Base-by-base conservation (phyloP, 2,888 invertebrate species). In the Eremobia ochroleuca region DNA sequence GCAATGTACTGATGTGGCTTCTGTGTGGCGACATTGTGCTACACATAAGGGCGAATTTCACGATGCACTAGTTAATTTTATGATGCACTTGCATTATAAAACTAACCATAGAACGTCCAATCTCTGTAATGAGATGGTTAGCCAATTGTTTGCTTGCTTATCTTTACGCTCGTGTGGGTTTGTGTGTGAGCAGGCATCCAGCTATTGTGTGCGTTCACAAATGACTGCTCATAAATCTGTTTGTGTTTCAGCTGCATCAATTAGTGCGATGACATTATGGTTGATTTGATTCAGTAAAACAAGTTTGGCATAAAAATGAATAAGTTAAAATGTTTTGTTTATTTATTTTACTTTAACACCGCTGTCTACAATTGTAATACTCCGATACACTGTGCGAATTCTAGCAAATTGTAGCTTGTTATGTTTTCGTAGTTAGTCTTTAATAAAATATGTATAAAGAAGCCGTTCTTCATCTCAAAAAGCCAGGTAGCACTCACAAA, bases 91-190 rank as follows among this genome's bases (percentile, higher is more conserved):
- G 1, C 21, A 13, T 46, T 37, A 31, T 37, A 55, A 25, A 37
- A 59, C 59, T 25, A 18, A 46, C 18, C 31, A 40, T 1, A 46
- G 34, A 64, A 52, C 34, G 11, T 49, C 3, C 34, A 82, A 55
- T 34, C 66, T 52, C 43, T 64, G 21, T 69, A 61, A 81, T 61
- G 40, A 77, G 21, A 0, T 58, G 18, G 52, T 40, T 37, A 43
- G 46, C 13, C 64, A 49, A 73, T 81, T 70, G 68, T 73, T 64
- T 34, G 9, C 15, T 18, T 31, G 28, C 34, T 74, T 85, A 82
- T 82, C 76, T 85, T 85, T 65, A 85, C 72, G 76, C 76, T 62
- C 72, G 59, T 61, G 68, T 70, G n/a, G 15, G 18, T 37, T 73
- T 68, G 11, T 55, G 71, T 69, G 31, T 69, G 31, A 66, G 62